Evolutionary conservation across 2,113 vertebrate genomes (phyloP).

Genomic region (Formicarius rufipectus): DNA sequence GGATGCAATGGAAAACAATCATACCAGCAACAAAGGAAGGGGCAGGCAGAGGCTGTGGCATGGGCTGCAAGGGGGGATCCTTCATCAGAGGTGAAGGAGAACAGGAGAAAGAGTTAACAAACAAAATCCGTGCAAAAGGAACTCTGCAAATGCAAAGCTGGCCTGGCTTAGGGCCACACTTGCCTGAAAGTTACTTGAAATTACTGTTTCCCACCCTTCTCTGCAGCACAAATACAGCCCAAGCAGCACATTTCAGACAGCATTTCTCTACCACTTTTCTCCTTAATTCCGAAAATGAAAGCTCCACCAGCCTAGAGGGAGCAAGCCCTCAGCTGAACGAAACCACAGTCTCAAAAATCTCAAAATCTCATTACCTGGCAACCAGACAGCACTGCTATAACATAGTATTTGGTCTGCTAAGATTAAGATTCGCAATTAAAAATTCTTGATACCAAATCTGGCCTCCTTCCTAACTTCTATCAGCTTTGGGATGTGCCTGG

Average conservation of each 20-base stretch:
- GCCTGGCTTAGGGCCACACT: neutral
- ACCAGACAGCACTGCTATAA: neutral
- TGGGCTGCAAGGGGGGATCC: fast-evolving
- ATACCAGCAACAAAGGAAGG: neutral
- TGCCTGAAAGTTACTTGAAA: neutral
- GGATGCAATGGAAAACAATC: neutral
- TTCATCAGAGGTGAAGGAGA: neutral
- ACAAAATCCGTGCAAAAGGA: neutral
- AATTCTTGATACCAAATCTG: neutral
- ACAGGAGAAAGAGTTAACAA: neutral
- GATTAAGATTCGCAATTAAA: too few species aligned
- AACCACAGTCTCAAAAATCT: neutral
- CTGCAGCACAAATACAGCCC: neutral
- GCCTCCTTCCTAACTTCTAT: neutral
- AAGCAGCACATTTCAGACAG: neutral
- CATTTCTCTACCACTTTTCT: neutral
- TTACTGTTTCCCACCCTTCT: neutral
- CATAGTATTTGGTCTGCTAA: too few species aligned
- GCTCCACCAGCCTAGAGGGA: neutral
- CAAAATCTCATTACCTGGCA: neutral
- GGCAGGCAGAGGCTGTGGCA: neutral
- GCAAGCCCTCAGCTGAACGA: neutral
- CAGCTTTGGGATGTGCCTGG: neutral
- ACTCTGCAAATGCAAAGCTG: neutral
- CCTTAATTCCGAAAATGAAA: neutral